Conservation (phyloP, 1,140 invertebrate species). For the Penaeus indicus region DNA sequence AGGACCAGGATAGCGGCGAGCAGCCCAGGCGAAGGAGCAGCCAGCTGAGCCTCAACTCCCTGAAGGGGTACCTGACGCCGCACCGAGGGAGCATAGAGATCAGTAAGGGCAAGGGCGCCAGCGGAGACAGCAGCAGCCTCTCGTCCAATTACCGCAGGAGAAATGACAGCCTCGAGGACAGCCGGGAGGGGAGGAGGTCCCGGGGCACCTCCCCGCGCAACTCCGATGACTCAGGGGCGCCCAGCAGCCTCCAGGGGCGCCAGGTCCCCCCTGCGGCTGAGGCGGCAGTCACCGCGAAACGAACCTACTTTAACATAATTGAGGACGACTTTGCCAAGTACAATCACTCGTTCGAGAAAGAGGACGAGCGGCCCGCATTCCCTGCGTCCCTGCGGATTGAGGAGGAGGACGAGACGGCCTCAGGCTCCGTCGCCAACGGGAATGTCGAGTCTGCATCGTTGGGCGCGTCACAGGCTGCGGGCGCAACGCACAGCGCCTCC, state of each 20-base stretch:
- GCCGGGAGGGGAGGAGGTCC: neutral
- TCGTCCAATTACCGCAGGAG: neutral
- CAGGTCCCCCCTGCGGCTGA: too few relatives aligned
- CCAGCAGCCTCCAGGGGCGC: too few relatives aligned
- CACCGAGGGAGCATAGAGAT: conserved; percentile 55
- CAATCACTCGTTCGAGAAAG: too few relatives aligned
- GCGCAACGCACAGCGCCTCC: neutral
- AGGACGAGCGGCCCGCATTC: too few relatives aligned
- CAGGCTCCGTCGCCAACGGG: neutral
- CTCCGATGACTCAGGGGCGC: too few relatives aligned
- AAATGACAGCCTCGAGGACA: neutral
- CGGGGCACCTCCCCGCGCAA: too few relatives aligned
- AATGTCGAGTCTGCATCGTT: neutral
- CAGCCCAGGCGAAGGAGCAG: conserved; percentile 41
- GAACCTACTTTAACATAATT: too few relatives aligned
- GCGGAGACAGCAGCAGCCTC: conserved; percentile 25
- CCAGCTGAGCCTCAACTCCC: conserved; percentile 47
- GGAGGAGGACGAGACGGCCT: neutral
- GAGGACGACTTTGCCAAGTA: too few relatives aligned
- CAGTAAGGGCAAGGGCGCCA: conserved; percentile 7
- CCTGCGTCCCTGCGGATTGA: too few relatives aligned
- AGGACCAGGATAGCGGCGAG: neutral
- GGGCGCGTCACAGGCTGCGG: neutral
- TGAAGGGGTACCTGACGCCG: conserved; percentile 31
- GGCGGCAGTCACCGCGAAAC: too few relatives aligned